Conservation (phyloP, 1,140 invertebrate genomes). For the Papilio polyxenes region DNA sequence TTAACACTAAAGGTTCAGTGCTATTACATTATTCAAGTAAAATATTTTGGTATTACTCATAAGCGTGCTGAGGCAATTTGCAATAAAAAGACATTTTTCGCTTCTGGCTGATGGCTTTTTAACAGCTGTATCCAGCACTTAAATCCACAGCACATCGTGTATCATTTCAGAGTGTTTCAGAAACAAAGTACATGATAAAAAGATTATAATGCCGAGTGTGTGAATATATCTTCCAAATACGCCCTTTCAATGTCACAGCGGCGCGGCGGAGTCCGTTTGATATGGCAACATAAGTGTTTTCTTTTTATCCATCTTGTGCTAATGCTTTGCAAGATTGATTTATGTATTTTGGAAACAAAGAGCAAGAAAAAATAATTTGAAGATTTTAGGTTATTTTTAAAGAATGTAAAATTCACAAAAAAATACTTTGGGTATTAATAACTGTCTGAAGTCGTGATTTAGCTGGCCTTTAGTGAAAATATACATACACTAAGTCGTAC, state of each 20-base stretch:
- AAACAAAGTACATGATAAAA: conserved; percentile 26
- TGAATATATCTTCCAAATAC: conserved; percentile 14
- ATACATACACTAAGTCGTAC: no score
- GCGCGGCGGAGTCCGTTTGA: not conserved
- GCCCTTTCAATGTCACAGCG: conserved; percentile 21
- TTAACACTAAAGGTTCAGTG: not conserved
- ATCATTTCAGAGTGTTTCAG: conserved; percentile 6
- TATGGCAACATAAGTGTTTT: not conserved
- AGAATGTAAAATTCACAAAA: not conserved
- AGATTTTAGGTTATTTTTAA: not conserved
- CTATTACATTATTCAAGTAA: conserved; percentile 3
- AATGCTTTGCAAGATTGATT: conserved; percentile 12
- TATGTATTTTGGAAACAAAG: conserved; percentile 14
- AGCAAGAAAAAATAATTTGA: not conserved
- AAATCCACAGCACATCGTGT: conserved; percentile 1
- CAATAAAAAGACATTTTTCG: conserved; percentile 13
- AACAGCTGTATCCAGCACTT: conserved; percentile 20
- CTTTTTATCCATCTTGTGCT: not conserved
- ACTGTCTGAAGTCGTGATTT: no score
- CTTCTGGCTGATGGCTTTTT: conserved; percentile 18
- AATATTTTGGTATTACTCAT: not conserved
- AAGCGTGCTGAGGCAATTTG: conserved; percentile 2
- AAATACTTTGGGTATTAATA: no score
- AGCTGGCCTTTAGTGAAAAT: no score
- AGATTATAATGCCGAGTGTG: conserved; percentile 9